Evolutionary conservation across 2,888 invertebrate genomes (phyloP).

Genomic region (Spicauda simplicius): DNA sequence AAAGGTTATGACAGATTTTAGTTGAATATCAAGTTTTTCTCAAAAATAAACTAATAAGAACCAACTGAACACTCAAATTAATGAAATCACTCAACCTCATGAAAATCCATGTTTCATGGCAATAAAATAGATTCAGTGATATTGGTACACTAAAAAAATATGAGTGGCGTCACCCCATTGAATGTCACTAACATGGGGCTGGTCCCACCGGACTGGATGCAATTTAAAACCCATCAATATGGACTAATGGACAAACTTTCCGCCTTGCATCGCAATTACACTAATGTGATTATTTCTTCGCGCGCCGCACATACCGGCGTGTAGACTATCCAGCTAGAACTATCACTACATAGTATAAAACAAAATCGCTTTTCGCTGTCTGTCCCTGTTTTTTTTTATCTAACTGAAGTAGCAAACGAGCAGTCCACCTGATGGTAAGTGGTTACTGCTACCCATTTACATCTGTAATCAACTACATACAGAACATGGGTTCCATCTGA

Average conservation of each 20-base stretch:
- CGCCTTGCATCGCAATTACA: constrained; percentile 77
- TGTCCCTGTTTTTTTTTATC: too few relatives aligned
- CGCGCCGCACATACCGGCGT: constrained; percentile 48
- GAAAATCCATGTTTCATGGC: constrained; percentile 17
- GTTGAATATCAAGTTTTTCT: too few relatives aligned
- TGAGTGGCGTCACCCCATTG: constrained; percentile 44
- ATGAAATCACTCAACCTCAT: constrained; percentile 21
- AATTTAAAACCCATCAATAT: constrained; percentile 82
- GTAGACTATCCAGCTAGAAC: neutral
- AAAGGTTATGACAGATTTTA: too few relatives aligned
- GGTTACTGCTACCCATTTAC: too few relatives aligned
- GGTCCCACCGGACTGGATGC: constrained; percentile 68
- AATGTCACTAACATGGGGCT: constrained; percentile 52
- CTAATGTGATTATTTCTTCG: constrained; percentile 76
- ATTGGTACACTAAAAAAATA: constrained; percentile 37
- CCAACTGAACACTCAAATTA: constrained; percentile 19
- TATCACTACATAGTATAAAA: too few relatives aligned
- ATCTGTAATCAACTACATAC: too few relatives aligned
- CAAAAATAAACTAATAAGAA: neutral
- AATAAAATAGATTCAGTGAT: constrained; percentile 27
- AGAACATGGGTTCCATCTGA: too few relatives aligned
- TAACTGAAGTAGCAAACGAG: too few relatives aligned
- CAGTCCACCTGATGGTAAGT: too few relatives aligned
- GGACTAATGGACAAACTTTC: constrained; percentile 74
- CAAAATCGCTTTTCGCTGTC: too few relatives aligned